Evolutionary conservation across 2,888 invertebrate species (phyloP).

Genomic region (Pammene aurita): DNA sequence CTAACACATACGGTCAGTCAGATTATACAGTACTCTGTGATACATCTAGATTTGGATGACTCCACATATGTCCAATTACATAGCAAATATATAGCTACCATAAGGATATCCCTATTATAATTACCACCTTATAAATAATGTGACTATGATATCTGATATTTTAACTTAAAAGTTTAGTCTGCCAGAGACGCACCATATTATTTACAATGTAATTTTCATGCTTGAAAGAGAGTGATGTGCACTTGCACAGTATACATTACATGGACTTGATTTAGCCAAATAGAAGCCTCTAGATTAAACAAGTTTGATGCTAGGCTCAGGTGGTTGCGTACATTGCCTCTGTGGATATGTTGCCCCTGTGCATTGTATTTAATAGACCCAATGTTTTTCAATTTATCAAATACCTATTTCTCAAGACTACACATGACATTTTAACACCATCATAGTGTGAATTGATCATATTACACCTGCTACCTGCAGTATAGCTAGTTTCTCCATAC

Average conservation of each 20-base stretch:
- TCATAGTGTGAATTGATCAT: background rate
- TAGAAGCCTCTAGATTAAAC: background rate
- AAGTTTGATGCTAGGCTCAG: background rate
- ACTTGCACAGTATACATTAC: background rate
- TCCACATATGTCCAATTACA: constrained; percentile 3
- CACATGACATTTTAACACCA: background rate
- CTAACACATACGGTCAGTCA: background rate
- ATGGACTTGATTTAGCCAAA: background rate
- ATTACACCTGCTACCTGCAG: no score
- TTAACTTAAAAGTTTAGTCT: constrained; percentile 10
- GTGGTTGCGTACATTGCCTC: no score
- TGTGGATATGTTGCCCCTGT: no score
- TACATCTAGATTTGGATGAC: constrained; percentile 15
- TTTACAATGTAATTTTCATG: background rate
- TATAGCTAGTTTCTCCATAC: no score
- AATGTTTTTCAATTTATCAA: no score
- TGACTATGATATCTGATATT: constrained; percentile 17
- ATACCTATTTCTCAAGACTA: background rate
- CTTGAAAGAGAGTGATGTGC: background rate
- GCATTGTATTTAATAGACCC: no score
- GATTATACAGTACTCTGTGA: no score
- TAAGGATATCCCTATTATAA: constrained; percentile 23
- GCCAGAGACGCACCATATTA: background rate
- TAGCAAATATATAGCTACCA: constrained; percentile 23
- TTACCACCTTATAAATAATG: constrained; percentile 15